Conservation (phyloP, 2,113 vertebrate genomes). For the mouse (Mus musculus) region GRCm39 chr13:26411001-26411500, state of each 20-base stretch:
- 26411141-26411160: neutral
- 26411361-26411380: no score
- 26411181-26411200: neutral
- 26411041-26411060: no score
- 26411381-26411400: neutral
- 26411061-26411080: neutral
- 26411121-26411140: neutral
- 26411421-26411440: slow-evolving; percentile 18
- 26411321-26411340: neutral
- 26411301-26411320: neutral
- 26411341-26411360: neutral
- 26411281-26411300: neutral
- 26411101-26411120: neutral
- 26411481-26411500: slow-evolving; percentile 49
- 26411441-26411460: slow-evolving; percentile 58
- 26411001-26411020: neutral
- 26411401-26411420: neutral
- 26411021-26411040: no score
- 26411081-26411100: neutral
- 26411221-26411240: no score
- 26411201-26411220: neutral
- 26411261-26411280: neutral
- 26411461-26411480: slow-evolving; percentile 48
- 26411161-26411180: neutral
- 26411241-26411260: neutral